Conservation (phyloP, 2,888 invertebrate species). For the Dioctria linearis region DNA sequence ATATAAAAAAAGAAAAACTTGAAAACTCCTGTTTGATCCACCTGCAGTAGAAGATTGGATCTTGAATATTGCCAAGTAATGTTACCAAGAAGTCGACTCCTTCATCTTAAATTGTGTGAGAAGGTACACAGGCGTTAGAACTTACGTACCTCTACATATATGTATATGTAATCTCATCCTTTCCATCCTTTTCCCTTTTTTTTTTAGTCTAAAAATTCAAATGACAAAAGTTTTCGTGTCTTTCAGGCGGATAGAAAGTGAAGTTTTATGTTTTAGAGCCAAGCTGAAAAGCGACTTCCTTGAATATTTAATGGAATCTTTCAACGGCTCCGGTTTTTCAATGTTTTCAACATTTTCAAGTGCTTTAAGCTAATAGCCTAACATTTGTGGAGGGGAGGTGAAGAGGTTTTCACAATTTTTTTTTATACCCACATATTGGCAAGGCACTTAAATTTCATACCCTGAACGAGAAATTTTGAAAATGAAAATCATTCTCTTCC, state of each 20-base stretch:
- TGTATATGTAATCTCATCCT: not conserved
- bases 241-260: too few relatives aligned
- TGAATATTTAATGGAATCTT: slow-evolving; percentile 22
- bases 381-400: too few relatives aligned
- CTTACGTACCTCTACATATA: not conserved
- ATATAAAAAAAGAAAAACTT: not conserved
- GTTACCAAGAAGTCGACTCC: not conserved
- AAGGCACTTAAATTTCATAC: too few relatives aligned
- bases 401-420: too few relatives aligned
- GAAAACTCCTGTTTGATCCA: not conserved
- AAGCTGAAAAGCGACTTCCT: not conserved
- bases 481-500: too few relatives aligned
- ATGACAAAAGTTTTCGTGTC: slow-evolving; percentile 1
- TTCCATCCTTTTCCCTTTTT: not conserved
- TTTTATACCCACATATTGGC: too few relatives aligned
- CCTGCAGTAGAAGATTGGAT: not conserved
- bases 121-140: not conserved
- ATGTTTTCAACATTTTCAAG: not conserved
- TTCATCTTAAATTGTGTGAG: not conserved
- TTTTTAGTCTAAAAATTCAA: not conserved
- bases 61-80: not conserved
- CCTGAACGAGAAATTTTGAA: too few relatives aligned
- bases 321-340: not conserved
- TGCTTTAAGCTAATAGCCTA: not conserved
- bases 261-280: too few relatives aligned